A percentile compares a stretch with the other conserved stretches of the same genome.
Conservation (phyloP, 2,113 vertebrate genomes). For the Otolemur garnettii region DNA sequence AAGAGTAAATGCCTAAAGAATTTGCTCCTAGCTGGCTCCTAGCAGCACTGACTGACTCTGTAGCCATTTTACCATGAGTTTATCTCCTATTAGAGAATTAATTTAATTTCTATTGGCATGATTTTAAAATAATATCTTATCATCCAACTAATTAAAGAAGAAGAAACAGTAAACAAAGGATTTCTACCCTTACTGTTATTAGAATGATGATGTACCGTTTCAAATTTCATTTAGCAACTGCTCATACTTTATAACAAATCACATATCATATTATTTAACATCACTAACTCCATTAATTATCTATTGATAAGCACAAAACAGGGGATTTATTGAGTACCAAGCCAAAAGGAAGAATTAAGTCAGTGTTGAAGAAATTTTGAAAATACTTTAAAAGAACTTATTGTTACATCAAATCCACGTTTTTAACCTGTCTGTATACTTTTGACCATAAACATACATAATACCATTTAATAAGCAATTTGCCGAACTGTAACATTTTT, state of each 20-base stretch:
- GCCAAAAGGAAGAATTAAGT: slow-evolving; percentile 66
- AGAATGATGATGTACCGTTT: slow-evolving; percentile 68
- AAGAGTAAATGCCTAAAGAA: neutral
- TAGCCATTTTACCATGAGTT: neutral
- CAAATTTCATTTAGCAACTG: slow-evolving; percentile 80
- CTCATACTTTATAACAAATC: slow-evolving; percentile 71
- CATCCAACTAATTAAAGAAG: neutral
- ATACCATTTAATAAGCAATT: neutral
- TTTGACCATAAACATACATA: neutral
- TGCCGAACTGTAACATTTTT: neutral
- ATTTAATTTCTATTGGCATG: neutral
- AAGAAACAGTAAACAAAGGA: neutral
- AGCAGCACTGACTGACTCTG: neutral
- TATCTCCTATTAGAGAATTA: neutral
- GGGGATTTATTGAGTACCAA: slow-evolving; percentile 63
- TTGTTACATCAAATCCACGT: slow-evolving; percentile 6
- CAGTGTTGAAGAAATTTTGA: slow-evolving; percentile 74
- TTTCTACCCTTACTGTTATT: neutral
- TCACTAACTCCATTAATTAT: slow-evolving; percentile 75
- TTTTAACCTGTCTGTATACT: neutral
- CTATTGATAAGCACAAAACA: slow-evolving; percentile 72
- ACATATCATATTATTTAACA: slow-evolving; percentile 78
- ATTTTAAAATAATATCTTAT: slow-evolving; percentile 25
- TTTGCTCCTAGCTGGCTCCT: neutral
- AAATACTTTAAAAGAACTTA: slow-evolving; percentile 51